These are phyloP conservation scores for Thinocorus orbignyianus DNA, from an alignment of 2,113 vertebrate genomes.

Conservation along the genomic window DNA sequence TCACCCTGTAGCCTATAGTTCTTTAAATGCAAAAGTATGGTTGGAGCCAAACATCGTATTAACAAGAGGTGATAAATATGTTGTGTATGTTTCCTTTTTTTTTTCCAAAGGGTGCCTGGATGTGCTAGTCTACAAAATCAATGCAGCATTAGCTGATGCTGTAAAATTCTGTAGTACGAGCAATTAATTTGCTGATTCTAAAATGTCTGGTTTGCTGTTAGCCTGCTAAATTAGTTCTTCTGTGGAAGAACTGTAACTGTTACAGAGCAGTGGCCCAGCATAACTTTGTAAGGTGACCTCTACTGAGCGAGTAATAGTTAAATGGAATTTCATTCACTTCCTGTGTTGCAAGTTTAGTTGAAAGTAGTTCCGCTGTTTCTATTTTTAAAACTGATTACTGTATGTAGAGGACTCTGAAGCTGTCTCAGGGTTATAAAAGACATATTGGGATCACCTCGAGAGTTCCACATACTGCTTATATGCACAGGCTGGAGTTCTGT, in stretches of 20 bases:
- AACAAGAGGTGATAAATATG: background rate
- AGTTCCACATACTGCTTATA: background rate
- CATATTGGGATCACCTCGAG: background rate
- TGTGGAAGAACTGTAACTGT: background rate
- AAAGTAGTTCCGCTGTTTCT: conserved; percentile 69
- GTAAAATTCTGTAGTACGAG: background rate
- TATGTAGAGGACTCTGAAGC: conserved; percentile 2
- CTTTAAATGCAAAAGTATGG: background rate
- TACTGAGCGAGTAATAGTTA: conserved; percentile 47
- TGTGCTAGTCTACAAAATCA: background rate
- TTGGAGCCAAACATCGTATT: background rate
- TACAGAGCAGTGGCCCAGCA: background rate
- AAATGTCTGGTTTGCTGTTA: background rate
- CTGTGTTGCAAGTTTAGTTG: conserved; percentile 67
- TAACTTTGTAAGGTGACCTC: background rate
- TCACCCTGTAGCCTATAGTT: background rate
- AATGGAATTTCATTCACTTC: conserved; percentile 72
- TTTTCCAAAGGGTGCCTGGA: background rate
- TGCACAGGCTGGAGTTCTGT: background rate
- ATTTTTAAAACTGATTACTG: conserved; percentile 69
- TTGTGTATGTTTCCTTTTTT: background rate
- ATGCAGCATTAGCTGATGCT: background rate
- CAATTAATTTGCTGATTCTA: background rate
- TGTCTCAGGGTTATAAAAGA: conserved; percentile 16
- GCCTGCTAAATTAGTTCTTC: background rate